A percentile compares a stretch with the other conserved stretches of the same genome.
These are phyloP conservation scores for Haliaeetus leucogaster DNA, from an alignment of 2,113 vertebrate genomes.

Conservation along the genomic window DNA sequence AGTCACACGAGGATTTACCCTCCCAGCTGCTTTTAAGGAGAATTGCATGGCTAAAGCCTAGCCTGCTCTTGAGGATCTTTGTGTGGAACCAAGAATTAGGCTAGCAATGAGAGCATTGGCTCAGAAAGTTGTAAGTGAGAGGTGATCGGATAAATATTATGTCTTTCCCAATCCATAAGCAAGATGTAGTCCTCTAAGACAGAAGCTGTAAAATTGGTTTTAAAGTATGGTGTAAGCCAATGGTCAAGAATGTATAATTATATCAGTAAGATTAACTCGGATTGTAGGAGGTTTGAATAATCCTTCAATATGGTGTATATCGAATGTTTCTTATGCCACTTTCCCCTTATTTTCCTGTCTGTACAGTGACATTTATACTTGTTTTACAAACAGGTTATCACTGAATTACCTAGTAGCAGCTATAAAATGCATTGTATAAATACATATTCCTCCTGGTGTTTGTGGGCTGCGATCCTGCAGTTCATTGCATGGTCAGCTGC, in stretches of 20 bases:
- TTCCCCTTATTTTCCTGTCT: neutral
- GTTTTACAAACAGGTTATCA: neutral
- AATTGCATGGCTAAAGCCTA: neutral
- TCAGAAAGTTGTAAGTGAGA: neutral
- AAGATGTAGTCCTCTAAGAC: neutral
- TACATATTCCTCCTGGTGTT: neutral
- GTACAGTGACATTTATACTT: neutral
- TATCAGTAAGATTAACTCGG: neutral
- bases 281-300: neutral
- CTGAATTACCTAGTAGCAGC: neutral
- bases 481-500: neutral
- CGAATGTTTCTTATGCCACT: neutral
- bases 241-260: neutral
- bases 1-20: neutral
- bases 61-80: neutral
- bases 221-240: neutral
- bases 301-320: neutral
- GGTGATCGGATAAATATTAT: neutral
- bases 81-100: neutral
- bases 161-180: neutral
- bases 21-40: conserved; percentile 25
- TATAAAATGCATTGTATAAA: neutral
- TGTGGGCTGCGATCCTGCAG: neutral
- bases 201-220: neutral
- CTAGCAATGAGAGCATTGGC: neutral